Percentiles rank a stretch among this genome's conserved stretches.
phyloP scores from a whole-genome alignment of 2,888 invertebrate species.

The Ellobium chinense region DNA sequence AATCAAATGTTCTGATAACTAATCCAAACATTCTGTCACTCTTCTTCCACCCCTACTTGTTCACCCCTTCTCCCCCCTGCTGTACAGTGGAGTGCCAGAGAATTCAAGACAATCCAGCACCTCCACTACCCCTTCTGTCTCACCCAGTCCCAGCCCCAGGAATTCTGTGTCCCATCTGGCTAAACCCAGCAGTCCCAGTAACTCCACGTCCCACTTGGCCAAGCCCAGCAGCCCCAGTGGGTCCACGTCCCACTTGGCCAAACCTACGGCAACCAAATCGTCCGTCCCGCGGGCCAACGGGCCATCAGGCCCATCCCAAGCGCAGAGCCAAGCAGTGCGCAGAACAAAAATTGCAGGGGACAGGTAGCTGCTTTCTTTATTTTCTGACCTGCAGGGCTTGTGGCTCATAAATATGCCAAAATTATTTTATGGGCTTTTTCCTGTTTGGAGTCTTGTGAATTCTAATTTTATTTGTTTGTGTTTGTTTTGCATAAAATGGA shows the following conservation, averaged over 20 bases:
- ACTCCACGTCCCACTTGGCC: constrained; percentile 35
- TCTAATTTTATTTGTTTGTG: too few species aligned
- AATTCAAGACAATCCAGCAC: constrained; percentile 41
- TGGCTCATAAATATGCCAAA: too few species aligned
- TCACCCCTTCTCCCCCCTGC: too few species aligned
- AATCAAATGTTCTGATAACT: too few species aligned
- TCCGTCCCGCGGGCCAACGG: constrained; percentile 39
- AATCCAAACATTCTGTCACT: too few species aligned
- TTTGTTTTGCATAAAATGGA: too few species aligned
- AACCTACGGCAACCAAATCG: constrained; percentile 32
- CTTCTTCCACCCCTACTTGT: too few species aligned
- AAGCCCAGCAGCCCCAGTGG: constrained; percentile 39
- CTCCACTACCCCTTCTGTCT: constrained; percentile 44
- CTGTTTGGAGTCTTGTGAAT: too few species aligned
- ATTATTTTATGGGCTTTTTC: too few species aligned
- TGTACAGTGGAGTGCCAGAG: constrained; percentile 41
- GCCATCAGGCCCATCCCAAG: constrained; percentile 41
- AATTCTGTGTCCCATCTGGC: constrained; percentile 45
- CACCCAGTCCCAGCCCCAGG: constrained; percentile 41
- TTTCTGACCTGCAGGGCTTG: too few species aligned
- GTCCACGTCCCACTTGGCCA: constrained; percentile 37
- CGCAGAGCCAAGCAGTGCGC: constrained; percentile 50
- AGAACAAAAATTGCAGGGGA: constrained; percentile 48
- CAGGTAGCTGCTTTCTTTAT: constrained; percentile 30
- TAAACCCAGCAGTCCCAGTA: constrained; percentile 33